phyloP scores from a whole-genome alignment of 2,888 invertebrate genomes.

The Pterostichus niger region DNA sequence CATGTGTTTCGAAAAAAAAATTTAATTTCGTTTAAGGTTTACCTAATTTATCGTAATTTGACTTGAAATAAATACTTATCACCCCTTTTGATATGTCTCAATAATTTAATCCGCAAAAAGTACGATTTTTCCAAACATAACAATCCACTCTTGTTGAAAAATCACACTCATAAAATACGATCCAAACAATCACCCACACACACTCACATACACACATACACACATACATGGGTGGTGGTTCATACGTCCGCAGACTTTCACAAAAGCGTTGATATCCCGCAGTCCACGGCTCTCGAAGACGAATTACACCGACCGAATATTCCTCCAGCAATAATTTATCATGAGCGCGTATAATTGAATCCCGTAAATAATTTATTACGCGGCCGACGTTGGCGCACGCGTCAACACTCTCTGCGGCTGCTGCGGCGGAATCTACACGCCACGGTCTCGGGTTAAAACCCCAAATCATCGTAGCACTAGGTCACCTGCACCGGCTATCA shows the following conservation, averaged over 20 bases:
- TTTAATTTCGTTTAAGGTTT: no score
- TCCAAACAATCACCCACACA: no score
- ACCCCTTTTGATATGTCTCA: not conserved
- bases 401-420: conserved; percentile 11
- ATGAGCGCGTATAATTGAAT: conserved; percentile 51
- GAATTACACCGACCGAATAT: conserved; percentile 41
- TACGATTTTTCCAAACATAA: no score
- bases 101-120: not conserved
- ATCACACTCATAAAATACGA: no score
- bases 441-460: not conserved
- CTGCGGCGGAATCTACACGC: not conserved
- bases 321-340: conserved; percentile 50
- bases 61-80: not conserved
- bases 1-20: no score
- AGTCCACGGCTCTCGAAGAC: conserved; percentile 16
- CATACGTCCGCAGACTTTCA: conserved; percentile 2
- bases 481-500: conserved; percentile 6
- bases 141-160: no score
- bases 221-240: no score
- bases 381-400: conserved; percentile 12
- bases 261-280: not conserved
- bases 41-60: no score
- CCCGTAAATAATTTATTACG: conserved; percentile 51
- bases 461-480: not conserved
- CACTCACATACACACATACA: no score